These are phyloP conservation scores for Hyaena hyaena DNA, from an alignment of 2,113 vertebrate species.

Conservation along the genomic window DNA sequence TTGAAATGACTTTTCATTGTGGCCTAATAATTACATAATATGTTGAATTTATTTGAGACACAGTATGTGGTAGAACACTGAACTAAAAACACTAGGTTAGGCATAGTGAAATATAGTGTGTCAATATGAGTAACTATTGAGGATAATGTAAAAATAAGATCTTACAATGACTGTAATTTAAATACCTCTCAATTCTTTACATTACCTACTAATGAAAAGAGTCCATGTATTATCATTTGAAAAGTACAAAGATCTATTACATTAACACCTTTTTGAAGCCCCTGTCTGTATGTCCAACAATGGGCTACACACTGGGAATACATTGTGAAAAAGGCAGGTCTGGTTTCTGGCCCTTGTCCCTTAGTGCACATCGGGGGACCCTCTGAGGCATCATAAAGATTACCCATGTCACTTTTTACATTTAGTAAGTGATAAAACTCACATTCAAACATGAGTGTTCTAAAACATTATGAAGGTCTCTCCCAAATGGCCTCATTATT, in stretches of 20 bases:
- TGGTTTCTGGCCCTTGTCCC: too few species aligned
- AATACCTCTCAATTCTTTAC: background rate
- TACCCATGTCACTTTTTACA: background rate
- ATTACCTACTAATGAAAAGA: background rate
- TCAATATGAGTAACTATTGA: background rate
- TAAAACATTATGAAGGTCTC: background rate
- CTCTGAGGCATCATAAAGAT: background rate
- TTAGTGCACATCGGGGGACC: background rate
- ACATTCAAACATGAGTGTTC: background rate
- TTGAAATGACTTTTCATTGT: background rate
- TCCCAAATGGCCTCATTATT: background rate
- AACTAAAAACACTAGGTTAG: background rate
- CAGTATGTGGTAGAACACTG: background rate
- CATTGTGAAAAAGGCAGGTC: background rate
- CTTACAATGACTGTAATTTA: background rate
- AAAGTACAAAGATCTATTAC: background rate
- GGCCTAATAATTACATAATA: background rate
- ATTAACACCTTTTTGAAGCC: background rate
- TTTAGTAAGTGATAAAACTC: background rate
- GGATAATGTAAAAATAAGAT: background rate
- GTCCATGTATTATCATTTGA: background rate
- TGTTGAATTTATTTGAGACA: background rate
- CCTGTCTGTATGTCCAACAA: background rate
- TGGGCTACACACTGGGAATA: background rate
- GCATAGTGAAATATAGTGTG: background rate